Base-by-base conservation (phyloP, 2,797 vertebrate species). In the Enteromius argenteus region DNA sequence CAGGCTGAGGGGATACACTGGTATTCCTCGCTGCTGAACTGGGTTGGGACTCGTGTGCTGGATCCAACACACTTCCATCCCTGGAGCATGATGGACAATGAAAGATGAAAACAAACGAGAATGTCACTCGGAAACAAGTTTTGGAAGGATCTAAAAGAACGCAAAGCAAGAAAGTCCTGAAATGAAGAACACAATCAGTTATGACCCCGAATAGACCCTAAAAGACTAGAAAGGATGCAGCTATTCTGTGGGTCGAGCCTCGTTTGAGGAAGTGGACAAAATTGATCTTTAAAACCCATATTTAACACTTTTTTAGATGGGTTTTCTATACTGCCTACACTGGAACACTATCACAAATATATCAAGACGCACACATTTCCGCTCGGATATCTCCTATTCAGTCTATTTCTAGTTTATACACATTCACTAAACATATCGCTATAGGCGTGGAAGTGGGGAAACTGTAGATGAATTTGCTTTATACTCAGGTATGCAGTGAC, bases 11-110 rank as follows among this genome's bases (percentile, higher is more conserved):
- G 97, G 0, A 87, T 99, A 84, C 98, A 99, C 93, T 99, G 98
- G 97, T 99, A 98, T 92, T 94, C 97, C 10, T 88, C 91, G 90
- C 91, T 97, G 88, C 96, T 99, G 30, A 96, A 97, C 91, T 94
- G 84, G 91, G 90, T 99, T 72, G 97, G 97, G 86, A 92, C 85
- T 86, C 89, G 91, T 85, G 89, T 99, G 78, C 94, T 99, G 89
- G 94, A 95, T 81, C 91, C 95, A 0, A 94, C 93, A 88, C 96
- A 95, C 87, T 98, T 99, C 89, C 97, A 99, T 90, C 95, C 97
- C 0, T 94, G 93, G 94, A 96, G 95, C 67, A 42, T 95, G 83
- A 88, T 93, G 5, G 84, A 76, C 77, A 81, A 75, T 0, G 94
- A 95, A 73, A 95, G 95, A 92, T 96, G 95, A 96, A 91, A 23